Conservation (phyloP, 2,113 vertebrate genomes). For the Notarius lentiginosus region DNA sequence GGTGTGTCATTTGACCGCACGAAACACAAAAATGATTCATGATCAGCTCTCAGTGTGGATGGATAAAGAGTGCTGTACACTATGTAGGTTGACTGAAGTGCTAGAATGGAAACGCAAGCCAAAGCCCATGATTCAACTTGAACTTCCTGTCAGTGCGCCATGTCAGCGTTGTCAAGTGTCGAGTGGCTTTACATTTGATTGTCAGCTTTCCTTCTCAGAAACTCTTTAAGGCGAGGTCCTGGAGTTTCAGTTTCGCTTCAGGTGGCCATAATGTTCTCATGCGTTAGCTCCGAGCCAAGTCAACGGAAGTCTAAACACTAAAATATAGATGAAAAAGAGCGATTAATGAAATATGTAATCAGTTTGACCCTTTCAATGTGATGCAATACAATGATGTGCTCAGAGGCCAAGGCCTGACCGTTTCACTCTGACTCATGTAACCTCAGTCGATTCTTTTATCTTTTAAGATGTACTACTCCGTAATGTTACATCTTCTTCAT, state of each 20-base stretch:
- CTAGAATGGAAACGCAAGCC: background rate
- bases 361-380: background rate
- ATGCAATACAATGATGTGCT: background rate
- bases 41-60: background rate
- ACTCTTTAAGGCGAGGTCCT: background rate
- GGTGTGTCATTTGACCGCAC: too few relatives aligned
- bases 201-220: too few relatives aligned
- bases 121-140: too few relatives aligned
- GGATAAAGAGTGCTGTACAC: background rate
- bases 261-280: background rate
- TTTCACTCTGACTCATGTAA: background rate
- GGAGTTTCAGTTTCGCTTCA: background rate
- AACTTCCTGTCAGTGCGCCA: background rate
- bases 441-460: background rate
- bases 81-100: background rate
- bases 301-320: too few relatives aligned
- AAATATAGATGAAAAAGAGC: background rate
- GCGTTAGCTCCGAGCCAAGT: background rate
- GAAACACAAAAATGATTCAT: too few relatives aligned
- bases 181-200: too few relatives aligned
- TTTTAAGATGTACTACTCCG: background rate
- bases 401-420: background rate
- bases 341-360: background rate
- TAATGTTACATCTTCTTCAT: background rate
- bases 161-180: background rate